phyloP scores from a whole-genome alignment of 2,797 vertebrate species.

The Prionace glauca region DNA sequence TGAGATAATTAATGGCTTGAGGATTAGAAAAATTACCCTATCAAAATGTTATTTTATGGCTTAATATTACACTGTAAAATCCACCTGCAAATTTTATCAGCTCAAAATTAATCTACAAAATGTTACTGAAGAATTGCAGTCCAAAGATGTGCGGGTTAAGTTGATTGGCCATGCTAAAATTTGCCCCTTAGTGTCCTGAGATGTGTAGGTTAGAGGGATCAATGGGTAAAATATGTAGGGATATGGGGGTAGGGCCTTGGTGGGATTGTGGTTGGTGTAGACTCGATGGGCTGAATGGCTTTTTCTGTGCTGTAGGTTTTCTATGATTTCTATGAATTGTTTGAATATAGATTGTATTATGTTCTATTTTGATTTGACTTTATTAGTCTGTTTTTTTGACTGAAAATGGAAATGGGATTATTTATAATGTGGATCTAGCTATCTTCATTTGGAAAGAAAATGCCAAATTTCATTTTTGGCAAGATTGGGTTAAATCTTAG shows the following conservation, averaged over 20 bases:
- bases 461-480: not conserved
- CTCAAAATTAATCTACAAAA: not conserved
- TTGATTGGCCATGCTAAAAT: too few relatives aligned
- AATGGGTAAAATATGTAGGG: too few relatives aligned
- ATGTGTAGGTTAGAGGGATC: too few relatives aligned
- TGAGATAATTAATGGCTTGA: constrained; percentile 17
- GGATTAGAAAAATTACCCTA: not conserved
- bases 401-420: not conserved
- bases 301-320: too few relatives aligned
- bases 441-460: not conserved
- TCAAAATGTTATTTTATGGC: constrained; percentile 5
- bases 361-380: not conserved
- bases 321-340: not conserved
- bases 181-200: too few relatives aligned
- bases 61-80: not conserved
- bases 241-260: too few relatives aligned
- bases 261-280: too few relatives aligned
- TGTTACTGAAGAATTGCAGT: not conserved
- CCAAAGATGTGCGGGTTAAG: too few relatives aligned
- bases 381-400: not conserved
- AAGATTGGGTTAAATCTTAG: not conserved
- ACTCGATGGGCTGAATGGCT: too few relatives aligned
- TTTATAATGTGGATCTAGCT: not conserved
- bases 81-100: not conserved
- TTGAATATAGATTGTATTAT: not conserved